A percentile compares a stretch with the other conserved stretches of the same genome.
Conservation (phyloP, 2,113 vertebrate species). For the Lynx canadensis region DNA sequence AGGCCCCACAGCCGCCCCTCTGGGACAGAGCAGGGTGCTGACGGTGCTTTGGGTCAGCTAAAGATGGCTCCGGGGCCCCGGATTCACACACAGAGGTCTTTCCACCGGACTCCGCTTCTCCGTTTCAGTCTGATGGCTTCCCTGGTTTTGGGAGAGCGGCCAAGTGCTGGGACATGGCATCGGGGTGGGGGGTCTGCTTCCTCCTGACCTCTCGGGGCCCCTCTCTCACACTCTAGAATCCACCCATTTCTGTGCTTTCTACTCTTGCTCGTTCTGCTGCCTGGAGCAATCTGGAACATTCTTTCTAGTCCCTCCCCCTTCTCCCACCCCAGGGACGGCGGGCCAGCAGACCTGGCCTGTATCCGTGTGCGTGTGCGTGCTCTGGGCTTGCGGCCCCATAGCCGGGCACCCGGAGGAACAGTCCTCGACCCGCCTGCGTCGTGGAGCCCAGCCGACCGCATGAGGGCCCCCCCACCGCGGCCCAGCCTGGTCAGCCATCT, state of each 20-base stretch:
- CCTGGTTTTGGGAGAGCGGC: neutral
- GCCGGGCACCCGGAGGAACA: accelerated
- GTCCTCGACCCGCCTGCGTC: accelerated
- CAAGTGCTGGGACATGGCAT: accelerated
- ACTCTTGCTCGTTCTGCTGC: neutral
- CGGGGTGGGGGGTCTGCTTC: accelerated
- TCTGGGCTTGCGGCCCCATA: accelerated
- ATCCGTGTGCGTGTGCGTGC: neutral
- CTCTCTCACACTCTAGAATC: neutral
- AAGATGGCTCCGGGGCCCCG: accelerated
- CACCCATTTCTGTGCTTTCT: neutral
- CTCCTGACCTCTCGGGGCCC: neutral
- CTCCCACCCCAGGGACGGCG: neutral
- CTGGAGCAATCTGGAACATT: neutral
- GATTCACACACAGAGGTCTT: accelerated
- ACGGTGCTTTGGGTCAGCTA: accelerated
- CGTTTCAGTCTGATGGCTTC: no score
- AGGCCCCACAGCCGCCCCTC: neutral
- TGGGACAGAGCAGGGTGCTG: accelerated
- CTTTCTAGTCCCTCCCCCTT: neutral
- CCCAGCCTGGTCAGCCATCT: neutral
- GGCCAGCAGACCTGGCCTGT: accelerated
- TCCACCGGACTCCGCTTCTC: no score
- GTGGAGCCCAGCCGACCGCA: accelerated
- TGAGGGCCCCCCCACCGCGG: neutral